Evolutionary conservation across 1,140 invertebrate species (phyloP).

Genomic region (Venustaconcha ellipsiformis): DNA sequence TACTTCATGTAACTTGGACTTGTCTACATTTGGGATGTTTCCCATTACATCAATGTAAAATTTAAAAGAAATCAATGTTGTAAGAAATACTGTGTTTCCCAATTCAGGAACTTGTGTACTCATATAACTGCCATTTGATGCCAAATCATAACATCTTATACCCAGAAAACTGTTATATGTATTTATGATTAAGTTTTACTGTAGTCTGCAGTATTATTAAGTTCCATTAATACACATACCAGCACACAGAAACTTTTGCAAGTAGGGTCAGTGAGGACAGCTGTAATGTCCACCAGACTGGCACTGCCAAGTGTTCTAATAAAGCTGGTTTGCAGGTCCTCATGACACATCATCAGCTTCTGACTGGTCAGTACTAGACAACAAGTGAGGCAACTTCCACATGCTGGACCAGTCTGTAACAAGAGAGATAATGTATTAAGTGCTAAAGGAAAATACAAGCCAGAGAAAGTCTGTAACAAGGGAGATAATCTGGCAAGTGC

Average conservation of each 20-base stretch:
- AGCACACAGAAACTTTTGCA: constrained; percentile 74
- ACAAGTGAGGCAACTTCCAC: constrained; percentile 72
- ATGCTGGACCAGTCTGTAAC: constrained; percentile 35
- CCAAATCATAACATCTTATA: background rate
- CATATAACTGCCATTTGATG: background rate
- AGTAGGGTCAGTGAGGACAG: constrained; percentile 51
- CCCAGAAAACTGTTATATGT: background rate
- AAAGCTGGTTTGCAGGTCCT: constrained; percentile 70
- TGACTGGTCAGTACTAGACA: constrained; percentile 77
- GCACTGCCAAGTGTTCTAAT: constrained; percentile 65
- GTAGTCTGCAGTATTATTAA: background rate
- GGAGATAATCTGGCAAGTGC: no score
- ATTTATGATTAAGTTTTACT: background rate
- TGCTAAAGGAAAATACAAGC: no score
- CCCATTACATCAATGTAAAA: background rate
- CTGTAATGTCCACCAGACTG: constrained; percentile 62
- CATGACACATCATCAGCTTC: constrained; percentile 79
- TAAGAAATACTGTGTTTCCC: no score
- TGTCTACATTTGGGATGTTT: background rate
- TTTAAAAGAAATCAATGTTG: background rate
- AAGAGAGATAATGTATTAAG: background rate
- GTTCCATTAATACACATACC: constrained; percentile 66
- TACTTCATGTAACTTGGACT: no score
- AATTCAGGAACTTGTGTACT: background rate
- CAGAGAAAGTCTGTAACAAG: no score